Evolutionary conservation across 1,140 invertebrate species (phyloP).

Genomic region (Anoplophora glabripennis): DNA sequence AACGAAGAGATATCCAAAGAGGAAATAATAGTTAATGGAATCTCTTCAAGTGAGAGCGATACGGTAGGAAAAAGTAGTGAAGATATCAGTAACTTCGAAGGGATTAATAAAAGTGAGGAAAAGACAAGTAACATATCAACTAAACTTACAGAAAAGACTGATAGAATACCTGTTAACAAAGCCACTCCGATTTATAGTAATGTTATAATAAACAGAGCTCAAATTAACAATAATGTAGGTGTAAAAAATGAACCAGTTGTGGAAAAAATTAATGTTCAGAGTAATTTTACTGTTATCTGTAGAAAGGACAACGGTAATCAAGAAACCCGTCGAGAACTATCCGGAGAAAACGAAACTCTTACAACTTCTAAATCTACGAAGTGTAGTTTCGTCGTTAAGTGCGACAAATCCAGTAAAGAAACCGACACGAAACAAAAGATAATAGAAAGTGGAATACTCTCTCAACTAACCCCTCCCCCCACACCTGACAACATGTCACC

Average conservation of each 20-base stretch:
- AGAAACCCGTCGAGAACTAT: background rate
- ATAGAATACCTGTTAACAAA: no score
- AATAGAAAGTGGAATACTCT: slow-evolving; percentile 7
- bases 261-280: no score
- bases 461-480: slow-evolving; percentile 38
- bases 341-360: background rate
- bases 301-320: no score
- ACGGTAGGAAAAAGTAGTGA: background rate
- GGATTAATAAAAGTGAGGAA: background rate
- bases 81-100: background rate
- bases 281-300: no score
- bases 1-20: background rate
- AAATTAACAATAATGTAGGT: no score
- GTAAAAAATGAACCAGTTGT: no score
- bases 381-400: background rate
- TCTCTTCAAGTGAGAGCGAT: background rate
- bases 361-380: background rate
- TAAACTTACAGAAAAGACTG: no score
- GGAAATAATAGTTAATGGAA: background rate
- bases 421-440: background rate
- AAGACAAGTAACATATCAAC: background rate
- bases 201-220: no score
- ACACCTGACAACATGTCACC: slow-evolving; percentile 32
- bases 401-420: background rate
- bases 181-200: no score